Conservation (phyloP, 2,888 invertebrate genomes). For the Salticus scenicus region DNA sequence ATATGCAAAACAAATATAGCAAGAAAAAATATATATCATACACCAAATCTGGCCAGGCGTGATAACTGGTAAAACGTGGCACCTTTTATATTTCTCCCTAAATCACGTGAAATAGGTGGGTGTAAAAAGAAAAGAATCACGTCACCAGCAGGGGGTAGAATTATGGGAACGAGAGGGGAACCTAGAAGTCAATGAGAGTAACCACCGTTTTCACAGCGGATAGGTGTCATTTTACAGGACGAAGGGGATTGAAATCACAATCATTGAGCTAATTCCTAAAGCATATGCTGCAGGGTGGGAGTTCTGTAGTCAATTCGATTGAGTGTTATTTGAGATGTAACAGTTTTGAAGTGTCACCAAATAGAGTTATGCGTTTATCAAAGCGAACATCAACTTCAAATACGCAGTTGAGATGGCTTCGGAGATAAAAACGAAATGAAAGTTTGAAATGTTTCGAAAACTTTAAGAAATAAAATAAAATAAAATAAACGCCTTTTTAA, state of each 20-base stretch:
- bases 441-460: no score
- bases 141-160: neutral
- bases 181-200: conserved; percentile 52
- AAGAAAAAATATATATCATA: neutral
- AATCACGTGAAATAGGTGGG: neutral
- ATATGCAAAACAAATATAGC: neutral
- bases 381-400: neutral
- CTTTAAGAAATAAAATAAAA: no score
- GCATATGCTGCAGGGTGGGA: conserved; percentile 42
- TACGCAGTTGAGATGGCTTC: neutral
- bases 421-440: no score
- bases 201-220: conserved; percentile 69
- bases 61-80: conserved; percentile 15
- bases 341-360: conserved; percentile 1
- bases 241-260: neutral
- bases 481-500: no score
- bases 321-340: neutral
- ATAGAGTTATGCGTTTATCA: neutral
- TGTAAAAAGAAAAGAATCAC: neutral
- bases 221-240: conserved; percentile 51
- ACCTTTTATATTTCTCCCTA: neutral
- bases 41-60: conserved; percentile 2
- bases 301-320: neutral
- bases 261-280: conserved; percentile 47
- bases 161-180: conserved; percentile 1